Evolutionary conservation across 2,888 invertebrate species (phyloP).

Genomic region (Aethes cnicana): DNA sequence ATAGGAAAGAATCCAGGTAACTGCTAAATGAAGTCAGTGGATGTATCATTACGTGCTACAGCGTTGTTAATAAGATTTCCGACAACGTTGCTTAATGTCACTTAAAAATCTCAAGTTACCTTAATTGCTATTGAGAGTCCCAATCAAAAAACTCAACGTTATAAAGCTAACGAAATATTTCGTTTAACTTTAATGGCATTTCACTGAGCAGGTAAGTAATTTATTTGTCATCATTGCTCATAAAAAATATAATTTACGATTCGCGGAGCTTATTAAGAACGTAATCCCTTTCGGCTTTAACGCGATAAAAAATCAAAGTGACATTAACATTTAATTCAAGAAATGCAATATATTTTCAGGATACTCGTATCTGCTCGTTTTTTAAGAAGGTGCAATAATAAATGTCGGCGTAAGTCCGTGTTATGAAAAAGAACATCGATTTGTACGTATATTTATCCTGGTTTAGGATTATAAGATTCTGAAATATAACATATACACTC

Average conservation of each 20-base stretch:
- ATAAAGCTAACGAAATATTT: conserved; percentile 1
- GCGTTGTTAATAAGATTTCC: too few species aligned
- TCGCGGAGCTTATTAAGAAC: conserved; percentile 59
- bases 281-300: conserved; percentile 57
- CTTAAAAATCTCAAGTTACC: too few species aligned
- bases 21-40: too few species aligned
- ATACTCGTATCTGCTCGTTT: conserved; percentile 47
- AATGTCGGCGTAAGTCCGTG: neutral
- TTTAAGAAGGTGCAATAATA: conserved; percentile 38
- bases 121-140: too few species aligned
- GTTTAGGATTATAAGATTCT: too few species aligned
- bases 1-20: too few species aligned
- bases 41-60: too few species aligned
- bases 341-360: conserved; percentile 54
- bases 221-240: conserved; percentile 63
- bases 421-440: neutral
- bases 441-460: too few species aligned
- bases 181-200: conserved; percentile 32
- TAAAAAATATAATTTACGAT: conserved; percentile 69
- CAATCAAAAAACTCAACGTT: neutral
- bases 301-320: conserved; percentile 68
- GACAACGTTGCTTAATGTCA: too few species aligned
- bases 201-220: conserved; percentile 48
- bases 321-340: conserved; percentile 56
- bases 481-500: too few species aligned